Percentiles rank a stretch among this genome's conserved stretches.
phyloP scores from a whole-genome alignment of 1,140 invertebrate species.

The Listronotus bonariensis region DNA sequence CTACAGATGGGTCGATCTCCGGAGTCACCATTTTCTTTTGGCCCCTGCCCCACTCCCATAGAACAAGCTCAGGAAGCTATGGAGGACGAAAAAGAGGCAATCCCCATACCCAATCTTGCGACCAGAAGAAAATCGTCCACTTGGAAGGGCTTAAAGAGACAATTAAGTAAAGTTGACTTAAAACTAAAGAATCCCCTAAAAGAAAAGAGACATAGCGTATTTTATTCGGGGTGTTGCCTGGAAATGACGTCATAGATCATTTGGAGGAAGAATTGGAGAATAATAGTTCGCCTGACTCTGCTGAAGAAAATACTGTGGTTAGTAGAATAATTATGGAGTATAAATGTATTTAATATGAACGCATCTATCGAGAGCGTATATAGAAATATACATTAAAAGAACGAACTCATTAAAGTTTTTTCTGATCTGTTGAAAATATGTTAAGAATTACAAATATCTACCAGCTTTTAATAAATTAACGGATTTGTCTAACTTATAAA shows the following conservation, averaged over 20 bases:
- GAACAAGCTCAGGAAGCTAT: constrained; percentile 50
- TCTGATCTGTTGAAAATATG: too few relatives aligned
- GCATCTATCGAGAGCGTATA: too few relatives aligned
- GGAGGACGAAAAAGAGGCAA: constrained; percentile 45
- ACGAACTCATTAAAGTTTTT: too few relatives aligned
- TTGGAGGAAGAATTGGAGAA: constrained; percentile 38
- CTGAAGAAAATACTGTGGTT: constrained; percentile 50
- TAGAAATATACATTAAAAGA: too few relatives aligned
- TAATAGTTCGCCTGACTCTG: constrained; percentile 48
- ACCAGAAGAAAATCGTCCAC: constrained; percentile 64
- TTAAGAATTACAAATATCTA: too few relatives aligned
- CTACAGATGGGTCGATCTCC: constrained; percentile 53
- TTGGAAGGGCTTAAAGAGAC: constrained; percentile 76
- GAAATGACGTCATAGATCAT: constrained; percentile 37
- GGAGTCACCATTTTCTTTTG: constrained; percentile 50
- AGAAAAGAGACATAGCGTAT: constrained; percentile 52
- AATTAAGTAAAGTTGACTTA: constrained; percentile 78
- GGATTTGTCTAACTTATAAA: too few relatives aligned
- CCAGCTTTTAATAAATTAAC: too few relatives aligned
- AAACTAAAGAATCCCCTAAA: constrained; percentile 68
- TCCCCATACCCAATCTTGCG: constrained; percentile 31
- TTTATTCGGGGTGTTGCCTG: constrained; percentile 51
- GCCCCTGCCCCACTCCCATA: constrained; percentile 54
- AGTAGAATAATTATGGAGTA: constrained; percentile 33
- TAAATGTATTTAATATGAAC: too few relatives aligned